A percentile compares a stretch with the other conserved stretches of the same genome.
phyloP scores from a whole-genome alignment of 1,140 invertebrate genomes.

The Orussus abietinus region DNA sequence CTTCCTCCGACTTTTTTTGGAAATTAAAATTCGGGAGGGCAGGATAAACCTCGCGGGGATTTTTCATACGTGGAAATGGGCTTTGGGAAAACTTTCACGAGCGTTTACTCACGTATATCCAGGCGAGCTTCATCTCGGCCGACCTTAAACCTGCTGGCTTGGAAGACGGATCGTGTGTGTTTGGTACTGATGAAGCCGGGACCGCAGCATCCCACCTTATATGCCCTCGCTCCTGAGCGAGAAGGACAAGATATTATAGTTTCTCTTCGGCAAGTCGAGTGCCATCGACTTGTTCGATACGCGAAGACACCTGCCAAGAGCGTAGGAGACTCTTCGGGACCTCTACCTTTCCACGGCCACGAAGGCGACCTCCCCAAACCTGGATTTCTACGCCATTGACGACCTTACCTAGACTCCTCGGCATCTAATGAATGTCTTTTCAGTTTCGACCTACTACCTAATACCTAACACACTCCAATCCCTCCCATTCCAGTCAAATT shows the following conservation, averaged over 20 bases:
- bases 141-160: constrained; percentile 37
- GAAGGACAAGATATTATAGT: constrained; percentile 40
- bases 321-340: constrained; percentile 20
- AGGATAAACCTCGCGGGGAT: too few relatives aligned
- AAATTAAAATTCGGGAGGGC: too few relatives aligned
- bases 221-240: constrained; percentile 47
- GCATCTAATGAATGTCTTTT: too few relatives aligned
- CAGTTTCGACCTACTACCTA: too few relatives aligned
- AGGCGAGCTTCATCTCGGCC: constrained; percentile 36
- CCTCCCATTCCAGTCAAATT: too few relatives aligned
- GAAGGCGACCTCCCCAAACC: too few relatives aligned
- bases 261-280: constrained; percentile 39
- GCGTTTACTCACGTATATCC: constrained; percentile 40
- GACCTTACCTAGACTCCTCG: too few relatives aligned
- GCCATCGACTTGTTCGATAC: constrained; percentile 34
- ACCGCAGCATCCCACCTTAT: constrained; percentile 53
- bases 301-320: constrained; percentile 39
- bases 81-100: constrained; percentile 13
- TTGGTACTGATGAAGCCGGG: constrained; percentile 49
- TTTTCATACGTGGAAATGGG: constrained; percentile 4
- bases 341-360: too few relatives aligned
- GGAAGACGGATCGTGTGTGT: constrained; percentile 44
- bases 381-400: too few relatives aligned
- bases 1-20: too few relatives aligned
- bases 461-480: too few relatives aligned